Conservation (phyloP, 2,888 invertebrate species). For the Drosophila anomelani region DNA sequence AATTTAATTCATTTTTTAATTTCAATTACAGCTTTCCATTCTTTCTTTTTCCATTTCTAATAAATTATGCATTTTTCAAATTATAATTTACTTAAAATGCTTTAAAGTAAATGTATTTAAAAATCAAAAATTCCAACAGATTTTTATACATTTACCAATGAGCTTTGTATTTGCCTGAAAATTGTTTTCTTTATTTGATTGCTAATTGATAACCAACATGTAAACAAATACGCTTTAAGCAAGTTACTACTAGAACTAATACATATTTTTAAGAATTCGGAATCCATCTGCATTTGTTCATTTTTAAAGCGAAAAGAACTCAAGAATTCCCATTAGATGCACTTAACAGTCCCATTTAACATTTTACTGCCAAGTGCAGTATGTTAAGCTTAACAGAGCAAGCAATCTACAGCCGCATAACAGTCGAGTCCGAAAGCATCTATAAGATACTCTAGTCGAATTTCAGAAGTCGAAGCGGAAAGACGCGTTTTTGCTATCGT, state of each 20-base stretch:
- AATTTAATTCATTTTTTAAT: too few relatives aligned
- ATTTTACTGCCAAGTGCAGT: constrained; percentile 7
- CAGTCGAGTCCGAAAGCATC: constrained; percentile 14
- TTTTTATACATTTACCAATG: neutral
- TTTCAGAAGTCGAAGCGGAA: constrained; percentile 33
- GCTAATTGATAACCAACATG: neutral
- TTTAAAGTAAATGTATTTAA: too few relatives aligned
- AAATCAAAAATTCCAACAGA: neutral
- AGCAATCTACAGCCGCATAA: constrained; percentile 4
- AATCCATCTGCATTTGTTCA: neutral
- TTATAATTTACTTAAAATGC: too few relatives aligned
- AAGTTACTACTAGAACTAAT: neutral
- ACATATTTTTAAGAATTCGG: neutral
- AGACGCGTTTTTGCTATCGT: constrained; percentile 30
- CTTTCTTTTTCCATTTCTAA: too few relatives aligned
- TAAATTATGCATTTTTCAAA: too few relatives aligned
- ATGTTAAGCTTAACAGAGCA: neutral
- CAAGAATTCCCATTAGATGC: constrained; percentile 5
- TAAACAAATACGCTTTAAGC: neutral
- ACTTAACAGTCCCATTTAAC: constrained; percentile 8
- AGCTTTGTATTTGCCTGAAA: neutral
- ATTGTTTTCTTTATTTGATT: neutral
- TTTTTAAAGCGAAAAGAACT: neutral
- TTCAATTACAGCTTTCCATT: too few relatives aligned
- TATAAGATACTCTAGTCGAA: constrained; percentile 13